Evolutionary conservation across 2,888 invertebrate species (phyloP).

Genomic region (Melinopterus prodromus): DNA sequence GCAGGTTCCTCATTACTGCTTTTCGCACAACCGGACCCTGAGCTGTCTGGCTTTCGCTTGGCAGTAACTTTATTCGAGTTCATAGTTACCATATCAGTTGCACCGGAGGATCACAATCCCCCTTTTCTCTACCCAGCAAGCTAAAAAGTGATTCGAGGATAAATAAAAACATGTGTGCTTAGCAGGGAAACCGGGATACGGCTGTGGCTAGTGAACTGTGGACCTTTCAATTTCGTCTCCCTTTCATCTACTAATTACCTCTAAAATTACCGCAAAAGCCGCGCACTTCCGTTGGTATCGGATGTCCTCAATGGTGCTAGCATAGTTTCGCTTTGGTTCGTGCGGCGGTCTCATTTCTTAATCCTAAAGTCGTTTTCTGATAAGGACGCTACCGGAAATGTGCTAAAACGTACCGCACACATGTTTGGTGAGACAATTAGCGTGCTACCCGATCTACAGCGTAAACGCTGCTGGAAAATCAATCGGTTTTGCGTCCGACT

Average conservation of each 20-base stretch:
- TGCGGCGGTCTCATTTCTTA: background rate
- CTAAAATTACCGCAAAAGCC: background rate
- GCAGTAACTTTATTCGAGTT: conserved; percentile 70
- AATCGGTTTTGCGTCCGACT: conserved; percentile 17
- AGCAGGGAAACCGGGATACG: too few species aligned
- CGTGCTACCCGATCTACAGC: conserved; percentile 7
- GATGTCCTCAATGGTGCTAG: background rate
- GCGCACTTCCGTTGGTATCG: background rate
- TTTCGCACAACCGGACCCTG: conserved; percentile 58
- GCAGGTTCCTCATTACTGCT: conserved; percentile 54
- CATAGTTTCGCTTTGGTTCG: background rate
- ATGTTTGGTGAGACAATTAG: conserved; percentile 19
- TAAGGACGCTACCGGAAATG: conserved; percentile 8
- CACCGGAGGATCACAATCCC: conserved; percentile 30
- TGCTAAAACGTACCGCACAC: conserved; percentile 17
- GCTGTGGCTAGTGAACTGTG: background rate
- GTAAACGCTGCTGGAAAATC: conserved; percentile 12
- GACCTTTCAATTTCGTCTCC: background rate
- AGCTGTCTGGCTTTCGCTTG: conserved; percentile 66
- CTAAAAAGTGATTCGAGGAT: background rate
- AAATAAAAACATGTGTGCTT: background rate
- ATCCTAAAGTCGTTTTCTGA: background rate
- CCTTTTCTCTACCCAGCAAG: conserved; percentile 15
- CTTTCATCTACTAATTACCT: background rate
- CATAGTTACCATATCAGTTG: conserved; percentile 70